Evolutionary conservation across 2,888 invertebrate species (phyloP).

Genomic region (Aphodius granarius): DNA sequence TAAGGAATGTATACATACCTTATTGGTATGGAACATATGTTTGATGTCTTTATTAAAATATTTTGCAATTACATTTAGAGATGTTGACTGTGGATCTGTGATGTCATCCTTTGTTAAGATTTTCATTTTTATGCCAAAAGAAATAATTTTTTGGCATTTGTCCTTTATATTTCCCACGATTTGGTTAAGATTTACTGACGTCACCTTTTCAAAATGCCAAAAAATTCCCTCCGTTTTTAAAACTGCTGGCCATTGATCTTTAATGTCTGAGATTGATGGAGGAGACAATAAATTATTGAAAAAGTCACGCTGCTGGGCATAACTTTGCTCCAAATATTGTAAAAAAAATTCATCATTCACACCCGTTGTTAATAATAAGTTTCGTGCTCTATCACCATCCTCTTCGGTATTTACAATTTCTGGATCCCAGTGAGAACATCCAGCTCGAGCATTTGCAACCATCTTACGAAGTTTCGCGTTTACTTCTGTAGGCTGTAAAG

Average conservation of each 20-base stretch:
- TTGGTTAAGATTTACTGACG: background rate
- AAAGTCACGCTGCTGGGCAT: no score
- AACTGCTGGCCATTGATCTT: background rate
- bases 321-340: no score
- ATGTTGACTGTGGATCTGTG: no score
- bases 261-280: background rate
- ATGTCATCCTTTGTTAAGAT: no score
- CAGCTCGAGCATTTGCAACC: background rate
- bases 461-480: background rate
- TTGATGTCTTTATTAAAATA: no score
- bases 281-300: background rate
- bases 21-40: no score
- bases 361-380: constrained; percentile 3
- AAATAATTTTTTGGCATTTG: no score
- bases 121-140: no score
- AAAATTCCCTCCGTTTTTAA: background rate
- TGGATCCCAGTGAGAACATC: background rate
- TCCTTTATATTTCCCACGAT: no score
- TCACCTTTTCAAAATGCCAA: constrained; percentile 1
- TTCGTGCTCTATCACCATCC: background rate
- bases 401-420: background rate
- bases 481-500: background rate
- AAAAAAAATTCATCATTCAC: background rate
- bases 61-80: no score
- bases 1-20: no score